Conservation (phyloP, 2,113 vertebrate species). For the Ageneiosus marmoratus region DNA sequence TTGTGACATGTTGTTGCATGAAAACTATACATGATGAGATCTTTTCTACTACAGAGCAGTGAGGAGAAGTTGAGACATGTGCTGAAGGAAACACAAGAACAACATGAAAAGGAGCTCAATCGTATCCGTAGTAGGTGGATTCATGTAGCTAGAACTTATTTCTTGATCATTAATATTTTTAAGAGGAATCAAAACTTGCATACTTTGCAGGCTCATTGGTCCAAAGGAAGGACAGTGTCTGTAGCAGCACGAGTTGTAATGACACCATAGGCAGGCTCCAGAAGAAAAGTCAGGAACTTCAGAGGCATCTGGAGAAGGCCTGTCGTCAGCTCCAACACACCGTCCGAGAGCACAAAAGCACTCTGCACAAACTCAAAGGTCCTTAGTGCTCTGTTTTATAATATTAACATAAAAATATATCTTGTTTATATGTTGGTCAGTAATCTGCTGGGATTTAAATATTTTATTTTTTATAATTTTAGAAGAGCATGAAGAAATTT, state of each 20-base stretch:
- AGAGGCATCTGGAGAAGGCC: constrained; percentile 80
- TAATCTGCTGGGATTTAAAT: no score
- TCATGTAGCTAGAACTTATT: background rate
- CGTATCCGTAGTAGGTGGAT: constrained; percentile 59
- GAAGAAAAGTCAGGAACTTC: constrained; percentile 79
- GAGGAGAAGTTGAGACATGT: constrained; percentile 62
- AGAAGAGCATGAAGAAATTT: constrained; percentile 69
- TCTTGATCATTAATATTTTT: background rate
- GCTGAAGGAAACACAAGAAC: constrained; percentile 66
- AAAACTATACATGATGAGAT: background rate
- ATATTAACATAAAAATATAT: background rate
- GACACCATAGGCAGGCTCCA: constrained; percentile 75
- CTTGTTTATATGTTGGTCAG: no score
- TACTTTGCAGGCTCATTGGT: constrained; percentile 53
- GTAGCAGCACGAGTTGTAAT: constrained; percentile 68
- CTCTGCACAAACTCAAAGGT: constrained; percentile 77
- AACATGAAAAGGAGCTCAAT: constrained; percentile 62
- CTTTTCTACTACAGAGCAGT: constrained; percentile 57
- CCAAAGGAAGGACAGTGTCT: constrained; percentile 59
- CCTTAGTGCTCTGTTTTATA: background rate
- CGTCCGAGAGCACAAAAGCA: constrained; percentile 73
- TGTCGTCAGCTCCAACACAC: constrained; percentile 79
- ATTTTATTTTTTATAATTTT: constrained; percentile 2
- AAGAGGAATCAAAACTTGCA: background rate
- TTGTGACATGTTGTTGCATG: background rate